phyloP scores from a whole-genome alignment of 1,140 invertebrate genomes.

The Mactra quadrangularis region DNA sequence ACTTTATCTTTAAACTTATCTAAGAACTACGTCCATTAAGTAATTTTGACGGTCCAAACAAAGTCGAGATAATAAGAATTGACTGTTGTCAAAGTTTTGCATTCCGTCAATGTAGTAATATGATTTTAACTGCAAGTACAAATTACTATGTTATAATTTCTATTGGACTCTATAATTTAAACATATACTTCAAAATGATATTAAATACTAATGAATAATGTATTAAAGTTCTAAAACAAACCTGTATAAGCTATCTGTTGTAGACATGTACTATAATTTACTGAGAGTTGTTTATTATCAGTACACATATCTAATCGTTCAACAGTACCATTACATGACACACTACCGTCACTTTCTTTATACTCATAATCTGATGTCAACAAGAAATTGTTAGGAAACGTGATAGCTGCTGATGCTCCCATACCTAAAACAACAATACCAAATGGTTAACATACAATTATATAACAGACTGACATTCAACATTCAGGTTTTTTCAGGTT shows the following conservation, averaged over 20 bases:
- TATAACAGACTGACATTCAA: neutral
- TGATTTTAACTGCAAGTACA: too few relatives aligned
- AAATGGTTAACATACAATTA: neutral
- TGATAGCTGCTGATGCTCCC: constrained; percentile 19
- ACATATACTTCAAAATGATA: too few relatives aligned
- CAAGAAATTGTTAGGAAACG: constrained; percentile 9
- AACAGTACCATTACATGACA: constrained; percentile 12
- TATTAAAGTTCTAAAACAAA: neutral
- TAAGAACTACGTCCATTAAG: too few relatives aligned
- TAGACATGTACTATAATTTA: constrained; percentile 10
- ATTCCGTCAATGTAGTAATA: too few relatives aligned
- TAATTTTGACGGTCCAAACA: too few relatives aligned
- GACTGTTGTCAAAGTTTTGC: too few relatives aligned
- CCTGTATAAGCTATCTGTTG: constrained; percentile 47
- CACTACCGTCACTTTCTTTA: neutral
- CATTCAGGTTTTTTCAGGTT: neutral
- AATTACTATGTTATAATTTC: too few relatives aligned
- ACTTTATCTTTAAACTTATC: too few relatives aligned
- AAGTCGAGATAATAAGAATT: too few relatives aligned
- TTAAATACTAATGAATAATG: neutral
- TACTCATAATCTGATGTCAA: constrained; percentile 24
- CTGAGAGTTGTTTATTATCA: constrained; percentile 6
- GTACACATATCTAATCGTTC: constrained; percentile 45
- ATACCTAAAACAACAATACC: neutral
- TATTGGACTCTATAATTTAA: too few relatives aligned